Conservation (phyloP, 2,113 vertebrate species). For the Dinomys branickii region DNA sequence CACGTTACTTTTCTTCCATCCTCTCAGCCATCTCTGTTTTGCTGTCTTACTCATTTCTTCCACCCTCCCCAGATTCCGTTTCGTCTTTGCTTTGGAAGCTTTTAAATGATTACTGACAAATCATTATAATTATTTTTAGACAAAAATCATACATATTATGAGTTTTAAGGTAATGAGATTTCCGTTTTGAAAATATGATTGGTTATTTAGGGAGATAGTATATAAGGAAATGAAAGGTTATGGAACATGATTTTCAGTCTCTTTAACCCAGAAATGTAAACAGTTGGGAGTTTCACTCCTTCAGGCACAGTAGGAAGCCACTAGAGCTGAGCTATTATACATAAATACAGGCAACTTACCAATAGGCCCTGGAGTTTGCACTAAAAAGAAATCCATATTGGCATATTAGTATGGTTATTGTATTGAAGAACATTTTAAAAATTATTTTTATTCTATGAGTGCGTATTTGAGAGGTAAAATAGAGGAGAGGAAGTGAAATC, state of each 20-base stretch:
- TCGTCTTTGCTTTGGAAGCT: not conserved
- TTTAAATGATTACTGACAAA: not conserved
- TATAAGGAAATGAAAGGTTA: not conserved
- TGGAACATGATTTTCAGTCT: not conserved
- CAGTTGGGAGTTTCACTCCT: not conserved
- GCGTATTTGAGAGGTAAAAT: not conserved
- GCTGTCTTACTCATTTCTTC: not conserved
- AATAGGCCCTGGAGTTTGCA: conserved; percentile 69
- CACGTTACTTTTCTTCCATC: not conserved
- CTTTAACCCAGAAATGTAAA: not conserved
- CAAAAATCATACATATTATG: not conserved
- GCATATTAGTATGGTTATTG: conserved; percentile 13
- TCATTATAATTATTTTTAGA: not conserved
- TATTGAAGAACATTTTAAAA: conserved; percentile 15
- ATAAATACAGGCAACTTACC: conserved; percentile 50
- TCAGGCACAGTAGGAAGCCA: not conserved
- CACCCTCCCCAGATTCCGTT: not conserved
- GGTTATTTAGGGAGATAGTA: not conserved
- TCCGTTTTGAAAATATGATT: not conserved
- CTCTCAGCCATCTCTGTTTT: not conserved
- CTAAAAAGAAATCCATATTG: conserved; percentile 68
- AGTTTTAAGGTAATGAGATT: not conserved
- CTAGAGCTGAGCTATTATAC: not conserved
- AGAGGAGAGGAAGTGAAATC: not conserved
- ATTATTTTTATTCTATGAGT: not conserved